Conservation (phyloP, 2,113 vertebrate genomes). For the Pantherophis guttatus region DNA sequence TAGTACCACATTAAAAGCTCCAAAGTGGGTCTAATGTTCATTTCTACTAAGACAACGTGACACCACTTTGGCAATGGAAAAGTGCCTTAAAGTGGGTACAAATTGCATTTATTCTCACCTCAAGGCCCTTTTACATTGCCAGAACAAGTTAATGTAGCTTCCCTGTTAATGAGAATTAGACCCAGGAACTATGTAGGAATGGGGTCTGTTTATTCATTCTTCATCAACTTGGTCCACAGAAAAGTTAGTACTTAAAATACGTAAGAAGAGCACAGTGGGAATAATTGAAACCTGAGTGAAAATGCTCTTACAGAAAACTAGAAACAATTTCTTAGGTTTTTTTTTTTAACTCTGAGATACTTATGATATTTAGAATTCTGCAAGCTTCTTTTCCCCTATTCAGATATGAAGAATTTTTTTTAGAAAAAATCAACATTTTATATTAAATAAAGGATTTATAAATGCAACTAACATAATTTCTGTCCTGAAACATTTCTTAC, state of each 20-base stretch:
- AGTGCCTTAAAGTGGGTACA: constrained; percentile 38
- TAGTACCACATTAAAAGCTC: constrained; percentile 41
- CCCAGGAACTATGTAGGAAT: constrained; percentile 18
- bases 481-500: not conserved
- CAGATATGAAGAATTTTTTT: not conserved
- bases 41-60: constrained; percentile 33
- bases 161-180: constrained; percentile 29
- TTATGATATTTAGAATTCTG: not conserved
- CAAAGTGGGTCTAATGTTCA: constrained; percentile 36
- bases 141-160: constrained; percentile 32
- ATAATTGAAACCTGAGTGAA: not conserved
- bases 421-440: not conserved
- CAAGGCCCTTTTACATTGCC: constrained; percentile 22
- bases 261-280: not conserved
- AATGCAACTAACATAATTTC: not conserved
- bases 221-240: constrained; percentile 47
- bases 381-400: not conserved
- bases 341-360: not conserved
- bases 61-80: constrained; percentile 34
- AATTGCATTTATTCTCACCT: constrained; percentile 35
- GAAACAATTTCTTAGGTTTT: not conserved
- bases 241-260: constrained; percentile 21
- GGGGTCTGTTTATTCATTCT: constrained; percentile 33
- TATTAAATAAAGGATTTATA: not conserved
- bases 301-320: not conserved